Percentiles rank a stretch among this genome's conserved stretches.
Conservation (phyloP, 2,113 vertebrate genomes). For the Aegotheles bennettii region DNA sequence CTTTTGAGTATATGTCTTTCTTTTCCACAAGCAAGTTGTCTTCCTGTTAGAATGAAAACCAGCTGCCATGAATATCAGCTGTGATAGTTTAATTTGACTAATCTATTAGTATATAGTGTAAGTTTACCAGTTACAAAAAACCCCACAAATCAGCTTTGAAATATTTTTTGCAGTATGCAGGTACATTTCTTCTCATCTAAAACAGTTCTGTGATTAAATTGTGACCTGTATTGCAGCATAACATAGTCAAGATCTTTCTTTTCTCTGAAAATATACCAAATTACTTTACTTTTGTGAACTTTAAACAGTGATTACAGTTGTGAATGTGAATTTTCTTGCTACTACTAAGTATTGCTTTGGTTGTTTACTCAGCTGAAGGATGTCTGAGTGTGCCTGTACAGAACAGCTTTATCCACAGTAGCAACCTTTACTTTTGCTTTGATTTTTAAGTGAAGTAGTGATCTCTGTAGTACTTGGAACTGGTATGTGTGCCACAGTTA, state of each 20-base stretch:
- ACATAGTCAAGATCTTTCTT: not conserved
- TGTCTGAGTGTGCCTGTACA: not conserved
- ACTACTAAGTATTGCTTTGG: not conserved
- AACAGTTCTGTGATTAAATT: not conserved
- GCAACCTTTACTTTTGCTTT: not conserved
- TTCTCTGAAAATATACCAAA: not conserved
- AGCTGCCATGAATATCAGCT: not conserved
- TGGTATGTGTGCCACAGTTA: not conserved
- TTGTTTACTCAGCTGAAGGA: not conserved
- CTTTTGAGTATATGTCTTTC: not conserved
- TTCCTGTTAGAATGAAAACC: not conserved
- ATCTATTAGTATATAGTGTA: not conserved
- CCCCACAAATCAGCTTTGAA: not conserved
- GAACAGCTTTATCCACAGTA: not conserved
- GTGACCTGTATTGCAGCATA: not conserved
- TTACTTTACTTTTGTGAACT: not conserved
- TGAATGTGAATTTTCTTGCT: not conserved
- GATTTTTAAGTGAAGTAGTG: not conserved
- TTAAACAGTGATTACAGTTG: not conserved
- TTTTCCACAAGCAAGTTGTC: not conserved
- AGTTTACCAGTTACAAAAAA: not conserved
- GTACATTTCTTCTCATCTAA: not conserved
- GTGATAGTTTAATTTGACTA: not conserved
- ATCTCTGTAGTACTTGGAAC: not conserved
- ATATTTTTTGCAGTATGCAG: not conserved